Base-by-base conservation (phyloP, 2,888 invertebrate genomes). In the Frankliniella intonsa region DNA sequence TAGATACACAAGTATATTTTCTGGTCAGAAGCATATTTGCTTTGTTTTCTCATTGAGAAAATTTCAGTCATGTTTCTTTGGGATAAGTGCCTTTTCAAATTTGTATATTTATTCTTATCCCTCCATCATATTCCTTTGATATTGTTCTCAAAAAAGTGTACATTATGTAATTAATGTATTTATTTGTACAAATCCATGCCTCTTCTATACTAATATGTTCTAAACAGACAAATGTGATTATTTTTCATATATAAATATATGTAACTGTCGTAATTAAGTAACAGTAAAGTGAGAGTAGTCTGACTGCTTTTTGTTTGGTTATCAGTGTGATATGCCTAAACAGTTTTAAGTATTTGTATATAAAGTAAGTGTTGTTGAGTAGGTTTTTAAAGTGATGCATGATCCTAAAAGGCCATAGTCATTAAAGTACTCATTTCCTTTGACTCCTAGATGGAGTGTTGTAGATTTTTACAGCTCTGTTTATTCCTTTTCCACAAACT, bases 111-210 rank as follows among this genome's bases (percentile, higher is more conserved):
- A 38, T 38, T 5, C 38, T 62, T 17, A 10, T 62, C 9, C 55
- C 55, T 62, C 62, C 17, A 62, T 62, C 17, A n/a, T 62, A 19
- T 62, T 62, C 62, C 62, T 62, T 19, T 17, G 17, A 62, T 12
- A 62, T 7, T 62, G 7, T 62, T 62, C 62, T 62, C 17, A 17
- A 7, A 7, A 62, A 0, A 62, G 62, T 76, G 69, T 76, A 76
- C 25, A 76, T 76, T 22, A 25, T 76, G 69, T 76, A 69, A 76
- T 76, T 76, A 25, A 76, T 76, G 69, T 76, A 76, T 76, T 76
- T 76, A 76, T 25, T 9, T 76, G 25, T 25, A 76, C 25, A 76
- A 12, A 38, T 2, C 5, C 38, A 76, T 22, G 9, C 25, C 25
- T 12, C 12, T 25, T 9, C 11, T 76, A 22, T 76, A 76, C 69